Percentiles rank a stretch among this genome's conserved stretches.
phyloP scores from a whole-genome alignment of 1,140 invertebrate species.

The Andrena cerasifolii region DNA sequence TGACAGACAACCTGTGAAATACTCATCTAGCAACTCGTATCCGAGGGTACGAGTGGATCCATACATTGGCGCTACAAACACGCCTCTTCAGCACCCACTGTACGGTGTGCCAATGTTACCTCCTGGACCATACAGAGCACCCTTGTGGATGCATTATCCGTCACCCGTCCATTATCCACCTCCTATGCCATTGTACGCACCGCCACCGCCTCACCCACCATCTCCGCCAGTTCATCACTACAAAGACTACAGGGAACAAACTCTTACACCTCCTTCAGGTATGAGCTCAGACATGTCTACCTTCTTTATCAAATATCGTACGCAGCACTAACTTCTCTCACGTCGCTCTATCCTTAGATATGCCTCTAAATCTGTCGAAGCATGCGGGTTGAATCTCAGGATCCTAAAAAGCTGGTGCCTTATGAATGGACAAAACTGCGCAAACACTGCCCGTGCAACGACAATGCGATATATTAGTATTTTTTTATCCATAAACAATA shows the following conservation, averaged over 20 bases:
- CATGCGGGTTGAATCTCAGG: conserved; percentile 82
- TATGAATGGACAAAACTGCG: conserved; percentile 77
- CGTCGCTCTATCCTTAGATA: conserved; percentile 74
- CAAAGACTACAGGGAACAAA: conserved; percentile 82
- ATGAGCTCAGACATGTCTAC: conserved; percentile 14
- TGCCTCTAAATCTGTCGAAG: conserved; percentile 82
- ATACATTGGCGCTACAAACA: conserved; percentile 72
- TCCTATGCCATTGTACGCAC: conserved; percentile 77
- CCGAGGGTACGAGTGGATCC: conserved; percentile 76
- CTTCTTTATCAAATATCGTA: not conserved
- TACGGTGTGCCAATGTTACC: conserved; percentile 80
- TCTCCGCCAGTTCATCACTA: conserved; percentile 79
- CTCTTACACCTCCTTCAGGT: conserved; percentile 82
- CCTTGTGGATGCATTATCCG: conserved; percentile 83
- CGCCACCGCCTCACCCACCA: conserved; percentile 76
- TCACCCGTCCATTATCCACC: conserved; percentile 81
- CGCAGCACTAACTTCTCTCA: not conserved
- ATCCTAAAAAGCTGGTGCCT: conserved; percentile 81
- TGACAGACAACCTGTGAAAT: conserved; percentile 77
- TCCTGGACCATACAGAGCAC: conserved; percentile 81
- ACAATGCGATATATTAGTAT: conserved; percentile 82
- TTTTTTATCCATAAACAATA: conserved; percentile 80
- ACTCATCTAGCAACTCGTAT: conserved; percentile 77
- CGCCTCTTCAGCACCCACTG: conserved; percentile 77
- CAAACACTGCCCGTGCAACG: conserved; percentile 81